Conservation (phyloP, 1,140 invertebrate genomes). For the Saccostrea echinata region DNA sequence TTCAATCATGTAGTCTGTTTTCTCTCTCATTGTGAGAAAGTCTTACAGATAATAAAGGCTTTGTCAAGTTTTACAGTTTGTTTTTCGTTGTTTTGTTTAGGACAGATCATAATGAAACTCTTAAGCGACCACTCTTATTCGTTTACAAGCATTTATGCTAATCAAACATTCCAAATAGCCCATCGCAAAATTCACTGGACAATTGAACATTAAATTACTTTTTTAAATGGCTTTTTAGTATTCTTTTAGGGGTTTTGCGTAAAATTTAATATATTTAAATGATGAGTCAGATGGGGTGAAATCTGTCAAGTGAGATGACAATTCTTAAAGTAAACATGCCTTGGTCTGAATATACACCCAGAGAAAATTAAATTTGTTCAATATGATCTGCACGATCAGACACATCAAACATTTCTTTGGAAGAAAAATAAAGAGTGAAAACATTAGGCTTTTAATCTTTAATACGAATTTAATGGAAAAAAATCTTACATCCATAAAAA, state of each 20-base stretch:
- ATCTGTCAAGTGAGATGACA: neutral
- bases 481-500: no score
- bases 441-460: neutral
- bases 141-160: neutral
- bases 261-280: slow-evolving; percentile 24
- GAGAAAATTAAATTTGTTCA: neutral
- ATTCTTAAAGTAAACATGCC: slow-evolving; percentile 19
- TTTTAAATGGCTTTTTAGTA: slow-evolving; percentile 34
- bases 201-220: slow-evolving; percentile 23
- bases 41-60: slow-evolving; percentile 24
- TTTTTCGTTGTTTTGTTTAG: slow-evolving; percentile 27
- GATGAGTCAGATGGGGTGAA: slow-evolving; percentile 19
- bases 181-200: slow-evolving; percentile 18
- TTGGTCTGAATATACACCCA: neutral
- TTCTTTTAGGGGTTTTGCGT: slow-evolving; percentile 29
- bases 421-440: neutral
- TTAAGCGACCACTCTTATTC: neutral
- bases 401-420: neutral
- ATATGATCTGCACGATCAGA: neutral
- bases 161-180: slow-evolving; percentile 34
- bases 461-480: neutral
- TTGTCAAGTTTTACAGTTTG: slow-evolving; percentile 28
- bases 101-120: slow-evolving; percentile 24
- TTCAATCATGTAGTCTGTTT: neutral
- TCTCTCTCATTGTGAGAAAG: neutral